Evolutionary conservation across 2,797 vertebrate species (phyloP).

Genomic region (Parambassis ranga): DNA sequence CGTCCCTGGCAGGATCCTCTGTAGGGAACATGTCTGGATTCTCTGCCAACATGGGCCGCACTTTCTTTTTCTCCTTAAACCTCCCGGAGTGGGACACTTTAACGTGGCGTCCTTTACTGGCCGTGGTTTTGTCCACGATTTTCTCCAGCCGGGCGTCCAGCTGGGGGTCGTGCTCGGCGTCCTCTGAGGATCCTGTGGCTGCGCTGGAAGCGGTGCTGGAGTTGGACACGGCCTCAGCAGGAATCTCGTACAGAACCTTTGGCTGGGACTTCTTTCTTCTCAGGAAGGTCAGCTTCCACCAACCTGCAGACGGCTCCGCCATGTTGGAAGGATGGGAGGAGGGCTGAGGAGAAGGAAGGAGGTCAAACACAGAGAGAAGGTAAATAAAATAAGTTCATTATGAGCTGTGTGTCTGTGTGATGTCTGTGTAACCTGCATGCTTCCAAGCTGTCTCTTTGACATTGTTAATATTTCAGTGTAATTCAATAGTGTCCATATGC

Average conservation of each 20-base stretch:
- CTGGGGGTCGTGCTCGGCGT: conserved; percentile 44
- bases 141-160: conserved; percentile 86
- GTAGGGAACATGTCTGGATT: conserved; percentile 82
- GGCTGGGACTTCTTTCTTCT: conserved; percentile 86
- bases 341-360: not conserved
- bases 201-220: conserved; percentile 4
- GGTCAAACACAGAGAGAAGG: not conserved
- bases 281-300: conserved; percentile 93
- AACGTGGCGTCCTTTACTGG: conserved; percentile 86
- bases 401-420: not conserved
- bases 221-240: conserved; percentile 69
- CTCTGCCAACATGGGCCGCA: conserved; percentile 82
- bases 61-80: conserved; percentile 93
- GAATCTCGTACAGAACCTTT: conserved; percentile 85
- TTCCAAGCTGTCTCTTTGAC: not conserved
- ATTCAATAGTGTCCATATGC: conserved; percentile 35
- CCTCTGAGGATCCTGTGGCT: conserved; percentile 10
- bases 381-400: no score
- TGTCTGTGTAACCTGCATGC: not conserved
- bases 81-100: conserved; percentile 92
- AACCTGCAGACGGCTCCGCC: conserved; percentile 80
- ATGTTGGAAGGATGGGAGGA: conserved; percentile 59
- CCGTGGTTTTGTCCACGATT: conserved; percentile 86
- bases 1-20: conserved; percentile 60
- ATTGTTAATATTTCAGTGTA: conserved; percentile 50